phyloP scores from a whole-genome alignment of 2,113 vertebrate species.

The Actenoides lindsayi region DNA sequence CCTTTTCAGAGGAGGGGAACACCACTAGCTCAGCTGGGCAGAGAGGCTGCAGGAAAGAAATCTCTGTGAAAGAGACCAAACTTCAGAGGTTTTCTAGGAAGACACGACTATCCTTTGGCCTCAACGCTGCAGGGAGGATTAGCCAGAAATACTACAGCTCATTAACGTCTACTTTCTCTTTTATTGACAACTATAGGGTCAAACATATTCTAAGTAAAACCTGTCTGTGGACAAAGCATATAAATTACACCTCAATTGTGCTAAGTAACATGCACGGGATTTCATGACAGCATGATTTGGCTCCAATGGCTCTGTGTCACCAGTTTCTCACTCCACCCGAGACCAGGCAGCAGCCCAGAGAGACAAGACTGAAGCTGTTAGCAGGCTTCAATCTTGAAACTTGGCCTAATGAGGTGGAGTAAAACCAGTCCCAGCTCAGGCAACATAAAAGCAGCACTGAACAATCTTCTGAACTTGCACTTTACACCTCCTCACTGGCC shows the following conservation, averaged over 20 bases:
- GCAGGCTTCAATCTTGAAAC: neutral
- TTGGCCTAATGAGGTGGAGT: neutral
- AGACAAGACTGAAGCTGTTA: neutral
- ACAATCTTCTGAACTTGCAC: neutral
- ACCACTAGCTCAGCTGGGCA: constrained; percentile 56
- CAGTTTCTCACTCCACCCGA: neutral
- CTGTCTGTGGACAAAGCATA: neutral
- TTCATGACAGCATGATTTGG: neutral
- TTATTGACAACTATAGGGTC: neutral
- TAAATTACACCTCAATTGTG: neutral
- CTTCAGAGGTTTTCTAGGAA: constrained; percentile 37
- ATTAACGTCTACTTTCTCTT: neutral
- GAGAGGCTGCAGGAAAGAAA: constrained; percentile 4
- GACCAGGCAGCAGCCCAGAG: neutral
- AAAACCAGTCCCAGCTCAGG: neutral
- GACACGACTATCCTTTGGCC: constrained; percentile 2
- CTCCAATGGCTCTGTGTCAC: neutral
- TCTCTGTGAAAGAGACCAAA: constrained; percentile 1
- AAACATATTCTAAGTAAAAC: neutral
- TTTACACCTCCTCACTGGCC: neutral
- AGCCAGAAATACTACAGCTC: neutral
- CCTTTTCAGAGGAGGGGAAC: constrained; percentile 26
- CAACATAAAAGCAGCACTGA: neutral
- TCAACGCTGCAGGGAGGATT: neutral
- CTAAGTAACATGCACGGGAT: neutral